Evolutionary conservation across 64 coral and sea anemone genomes (phyloP).

Genomic region (Stichodactyla mertensii): DNA sequence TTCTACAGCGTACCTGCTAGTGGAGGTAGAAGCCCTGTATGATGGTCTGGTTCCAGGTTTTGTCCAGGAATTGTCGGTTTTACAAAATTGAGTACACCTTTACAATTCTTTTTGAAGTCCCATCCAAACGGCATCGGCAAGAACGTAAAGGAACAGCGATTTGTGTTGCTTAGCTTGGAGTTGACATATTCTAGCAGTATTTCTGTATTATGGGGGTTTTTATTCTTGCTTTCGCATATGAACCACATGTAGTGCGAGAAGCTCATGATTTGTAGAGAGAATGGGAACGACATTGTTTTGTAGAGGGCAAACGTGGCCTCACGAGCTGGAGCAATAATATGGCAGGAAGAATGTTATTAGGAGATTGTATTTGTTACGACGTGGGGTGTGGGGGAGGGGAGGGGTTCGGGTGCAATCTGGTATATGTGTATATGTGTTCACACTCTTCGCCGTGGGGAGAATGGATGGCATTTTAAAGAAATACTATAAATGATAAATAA

Average conservation of each 20-base stretch:
- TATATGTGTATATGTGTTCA: no score
- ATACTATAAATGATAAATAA: no score
- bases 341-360: background rate
- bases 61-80: background rate
- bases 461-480: no score
- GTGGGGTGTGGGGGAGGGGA: no score
- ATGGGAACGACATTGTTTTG: conserved; percentile 11
- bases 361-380: no score
- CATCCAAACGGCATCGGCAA: background rate
- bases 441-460: no score
- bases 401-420: no score
- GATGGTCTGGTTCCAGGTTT: background rate
- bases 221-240: background rate
- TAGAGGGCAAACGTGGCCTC: conserved; percentile 18
- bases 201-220: background rate
- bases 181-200: background rate
- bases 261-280: conserved; percentile 7
- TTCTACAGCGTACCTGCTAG: background rate
- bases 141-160: background rate
- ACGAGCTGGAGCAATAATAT: background rate
- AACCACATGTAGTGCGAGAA: conserved; percentile 26
- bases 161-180: background rate
- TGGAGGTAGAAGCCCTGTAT: background rate
- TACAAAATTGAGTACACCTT: background rate
- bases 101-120: background rate